These are phyloP conservation scores for Catamblyrhynchus diadema DNA, from an alignment of 2,797 vertebrate genomes.

Conservation along the genomic window DNA sequence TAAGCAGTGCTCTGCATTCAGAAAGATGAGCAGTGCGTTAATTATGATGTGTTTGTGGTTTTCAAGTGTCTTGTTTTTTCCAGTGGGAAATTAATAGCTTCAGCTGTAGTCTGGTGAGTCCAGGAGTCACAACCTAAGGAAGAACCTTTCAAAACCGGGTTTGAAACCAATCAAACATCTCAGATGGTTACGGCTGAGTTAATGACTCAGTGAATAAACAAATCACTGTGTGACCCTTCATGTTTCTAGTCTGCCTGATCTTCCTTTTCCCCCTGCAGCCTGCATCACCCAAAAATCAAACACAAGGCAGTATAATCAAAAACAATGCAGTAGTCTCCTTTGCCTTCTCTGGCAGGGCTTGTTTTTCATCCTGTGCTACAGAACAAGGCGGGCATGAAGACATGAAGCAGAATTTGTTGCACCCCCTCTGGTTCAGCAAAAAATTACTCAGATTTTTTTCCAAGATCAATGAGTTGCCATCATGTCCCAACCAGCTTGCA, in stretches of 20 bases:
- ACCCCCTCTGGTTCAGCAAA: not conserved
- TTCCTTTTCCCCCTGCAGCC: not conserved
- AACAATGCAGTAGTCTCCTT: not conserved
- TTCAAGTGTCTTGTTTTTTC: not conserved
- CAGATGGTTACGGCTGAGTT: not conserved
- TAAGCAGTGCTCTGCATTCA: not conserved
- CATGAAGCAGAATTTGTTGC: not conserved
- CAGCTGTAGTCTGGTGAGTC: not conserved
- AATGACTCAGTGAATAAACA: not conserved
- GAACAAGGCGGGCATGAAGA: not conserved
- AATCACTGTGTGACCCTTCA: not conserved
- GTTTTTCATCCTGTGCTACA: not conserved
- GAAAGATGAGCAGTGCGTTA: not conserved
- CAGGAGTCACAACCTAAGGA: not conserved
- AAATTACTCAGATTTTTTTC: constrained; percentile 11
- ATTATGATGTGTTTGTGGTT: not conserved
- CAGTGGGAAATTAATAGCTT: not conserved
- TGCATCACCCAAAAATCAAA: not conserved
- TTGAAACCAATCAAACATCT: not conserved
- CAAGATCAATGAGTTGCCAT: not conserved
- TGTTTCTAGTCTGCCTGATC: not conserved
- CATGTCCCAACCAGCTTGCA: not conserved
- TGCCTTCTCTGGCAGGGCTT: not conserved
- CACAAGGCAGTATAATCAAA: not conserved
- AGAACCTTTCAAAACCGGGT: not conserved